Evolutionary conservation across 30 jellyfish, hydroid and myxozoan species (phyloP).

Genomic region (Aurelia sp.): DNA sequence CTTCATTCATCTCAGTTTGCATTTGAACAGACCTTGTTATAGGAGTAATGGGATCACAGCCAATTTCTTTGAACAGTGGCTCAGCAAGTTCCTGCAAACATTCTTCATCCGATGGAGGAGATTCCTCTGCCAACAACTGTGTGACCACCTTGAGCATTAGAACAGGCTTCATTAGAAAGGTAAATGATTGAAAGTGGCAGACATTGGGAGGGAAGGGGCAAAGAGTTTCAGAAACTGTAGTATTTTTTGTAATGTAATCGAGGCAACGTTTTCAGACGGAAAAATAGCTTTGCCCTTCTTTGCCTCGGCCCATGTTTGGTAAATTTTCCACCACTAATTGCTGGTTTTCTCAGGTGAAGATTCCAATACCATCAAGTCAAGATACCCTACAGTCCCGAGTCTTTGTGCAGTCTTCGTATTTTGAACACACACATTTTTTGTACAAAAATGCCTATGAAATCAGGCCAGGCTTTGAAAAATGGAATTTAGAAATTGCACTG

Average conservation of each 20-base stretch:
- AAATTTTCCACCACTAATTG: no score
- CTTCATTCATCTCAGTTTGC: slow-evolving; percentile 4
- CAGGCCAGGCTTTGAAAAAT: no score
- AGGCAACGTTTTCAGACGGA: no score
- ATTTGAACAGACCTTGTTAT: background rate
- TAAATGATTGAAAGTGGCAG: background rate
- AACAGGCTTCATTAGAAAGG: background rate
- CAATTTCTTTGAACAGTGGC: slow-evolving; percentile 33
- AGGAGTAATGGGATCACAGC: slow-evolving; percentile 16
- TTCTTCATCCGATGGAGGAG: slow-evolving; percentile 15
- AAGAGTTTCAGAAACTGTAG: background rate
- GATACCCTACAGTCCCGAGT: no score
- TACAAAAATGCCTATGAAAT: no score
- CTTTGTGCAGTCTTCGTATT: no score
- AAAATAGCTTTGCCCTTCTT: no score
- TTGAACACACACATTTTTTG: no score
- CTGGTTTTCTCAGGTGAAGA: no score
- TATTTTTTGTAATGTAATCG: background rate
- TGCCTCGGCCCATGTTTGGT: no score
- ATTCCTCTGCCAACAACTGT: slow-evolving; percentile 7
- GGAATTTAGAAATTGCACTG: no score
- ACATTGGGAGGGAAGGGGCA: background rate
- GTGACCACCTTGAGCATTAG: background rate
- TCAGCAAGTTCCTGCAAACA: slow-evolving; percentile 1
- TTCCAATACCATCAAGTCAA: no score